phyloP scores from a whole-genome alignment of 1,140 invertebrate species.

The Micrasema longulum region DNA sequence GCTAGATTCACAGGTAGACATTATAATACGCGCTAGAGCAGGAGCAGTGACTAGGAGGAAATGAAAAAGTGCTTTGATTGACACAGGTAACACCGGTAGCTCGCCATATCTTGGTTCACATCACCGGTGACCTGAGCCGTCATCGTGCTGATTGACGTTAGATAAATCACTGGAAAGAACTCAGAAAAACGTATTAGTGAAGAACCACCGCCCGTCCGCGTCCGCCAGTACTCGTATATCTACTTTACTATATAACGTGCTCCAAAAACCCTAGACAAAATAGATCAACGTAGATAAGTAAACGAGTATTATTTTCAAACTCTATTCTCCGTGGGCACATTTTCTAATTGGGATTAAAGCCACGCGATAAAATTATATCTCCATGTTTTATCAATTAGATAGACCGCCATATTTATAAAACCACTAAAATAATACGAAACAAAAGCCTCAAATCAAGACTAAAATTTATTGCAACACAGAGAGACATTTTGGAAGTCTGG shows the following conservation, averaged over 20 bases:
- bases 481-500: no score
- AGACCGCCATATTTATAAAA: no score
- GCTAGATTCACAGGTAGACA: no score
- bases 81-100: constrained; percentile 53
- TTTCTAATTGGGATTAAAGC: no score
- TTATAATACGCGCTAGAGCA: not conserved
- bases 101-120: constrained; percentile 46
- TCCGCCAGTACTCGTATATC: not conserved
- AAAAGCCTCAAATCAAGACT: no score
- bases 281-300: not conserved
- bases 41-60: constrained; percentile 29
- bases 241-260: not conserved
- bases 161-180: constrained; percentile 48
- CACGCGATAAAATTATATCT: no score
- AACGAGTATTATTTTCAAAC: not conserved
- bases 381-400: no score
- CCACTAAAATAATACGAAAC: no score
- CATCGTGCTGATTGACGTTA: constrained; percentile 48
- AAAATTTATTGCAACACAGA: no score
- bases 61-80: constrained; percentile 51
- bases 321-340: no score
- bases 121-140: constrained; percentile 49
- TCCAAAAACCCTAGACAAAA: not conserved
- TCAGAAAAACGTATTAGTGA: no score
- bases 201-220: constrained; percentile 23